phyloP scores from a whole-genome alignment of 2,888 invertebrate species.

The Drosophila lacicola region DNA sequence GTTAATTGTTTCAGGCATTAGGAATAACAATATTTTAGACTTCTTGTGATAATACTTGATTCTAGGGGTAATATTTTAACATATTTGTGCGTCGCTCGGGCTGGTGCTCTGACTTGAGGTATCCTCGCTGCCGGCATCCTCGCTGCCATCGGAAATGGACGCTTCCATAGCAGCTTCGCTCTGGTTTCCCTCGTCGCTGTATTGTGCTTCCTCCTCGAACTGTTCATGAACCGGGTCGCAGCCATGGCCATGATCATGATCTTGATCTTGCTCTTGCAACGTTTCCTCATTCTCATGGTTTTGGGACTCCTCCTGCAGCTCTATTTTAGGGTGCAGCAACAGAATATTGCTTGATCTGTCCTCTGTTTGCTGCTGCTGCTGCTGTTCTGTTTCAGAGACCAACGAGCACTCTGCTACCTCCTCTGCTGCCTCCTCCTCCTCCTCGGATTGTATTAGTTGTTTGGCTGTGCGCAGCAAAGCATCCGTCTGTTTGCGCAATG shows the following conservation, averaged over 20 bases:
- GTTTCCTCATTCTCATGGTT: constrained; percentile 46
- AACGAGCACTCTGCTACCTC: not conserved
- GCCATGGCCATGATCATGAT: constrained; percentile 2
- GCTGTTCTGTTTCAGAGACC: not conserved
- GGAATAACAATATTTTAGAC: constrained; percentile 49
- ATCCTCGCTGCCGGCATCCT: constrained; percentile 51
- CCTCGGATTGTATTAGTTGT: constrained; percentile 41
- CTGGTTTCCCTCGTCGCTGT: constrained; percentile 41
- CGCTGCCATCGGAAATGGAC: constrained; percentile 37
- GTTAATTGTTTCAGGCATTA: constrained; percentile 27
- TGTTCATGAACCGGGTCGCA: constrained; percentile 10
- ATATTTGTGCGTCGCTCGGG: constrained; percentile 45
- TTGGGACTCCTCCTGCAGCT: constrained; percentile 17
- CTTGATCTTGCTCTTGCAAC: constrained; percentile 5
- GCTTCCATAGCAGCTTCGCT: constrained; percentile 46
- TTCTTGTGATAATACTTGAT: constrained; percentile 64
- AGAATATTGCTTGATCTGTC: constrained; percentile 3
- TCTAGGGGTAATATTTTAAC: constrained; percentile 29
- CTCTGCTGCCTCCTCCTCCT: not conserved
- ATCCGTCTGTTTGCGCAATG: constrained; percentile 82
- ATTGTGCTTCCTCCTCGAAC: constrained; percentile 31
- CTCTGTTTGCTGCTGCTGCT: constrained; percentile 22
- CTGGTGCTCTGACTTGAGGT: constrained; percentile 25
- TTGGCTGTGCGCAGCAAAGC: constrained; percentile 71
- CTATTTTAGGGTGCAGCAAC: constrained; percentile 35